Evolutionary conservation across 2,888 invertebrate species (phyloP).

Genomic region (Drosophila bunnanda): DNA sequence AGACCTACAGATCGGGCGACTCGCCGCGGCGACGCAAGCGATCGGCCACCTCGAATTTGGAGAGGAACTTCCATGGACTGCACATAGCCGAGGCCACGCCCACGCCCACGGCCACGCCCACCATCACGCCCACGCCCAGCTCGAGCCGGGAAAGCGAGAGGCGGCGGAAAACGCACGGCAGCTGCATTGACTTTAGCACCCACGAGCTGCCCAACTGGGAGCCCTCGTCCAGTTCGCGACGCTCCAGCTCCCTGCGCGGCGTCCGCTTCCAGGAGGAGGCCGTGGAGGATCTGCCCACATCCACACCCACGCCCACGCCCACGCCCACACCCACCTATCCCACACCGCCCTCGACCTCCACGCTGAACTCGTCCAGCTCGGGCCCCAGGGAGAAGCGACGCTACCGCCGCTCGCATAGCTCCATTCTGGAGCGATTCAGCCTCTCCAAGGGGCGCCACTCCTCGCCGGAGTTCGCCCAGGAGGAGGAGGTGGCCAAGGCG

Average conservation of each 20-base stretch:
- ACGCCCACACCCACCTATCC: constrained; percentile 46
- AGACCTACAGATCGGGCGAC: constrained; percentile 60
- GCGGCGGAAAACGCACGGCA: constrained; percentile 37
- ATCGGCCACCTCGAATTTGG: constrained; percentile 67
- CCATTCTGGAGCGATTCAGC: constrained; percentile 83
- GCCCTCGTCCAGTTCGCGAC: constrained; percentile 58
- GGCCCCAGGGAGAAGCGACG: constrained; percentile 81
- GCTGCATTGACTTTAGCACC: constrained; percentile 71
- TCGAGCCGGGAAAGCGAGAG: constrained; percentile 22
- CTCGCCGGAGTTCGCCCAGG: constrained; percentile 80
- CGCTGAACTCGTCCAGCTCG: constrained; percentile 74
- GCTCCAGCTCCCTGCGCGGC: constrained; percentile 79
- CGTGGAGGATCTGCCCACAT: constrained; percentile 8
- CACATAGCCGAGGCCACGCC: constrained; percentile 75
- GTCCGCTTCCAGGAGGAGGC: constrained; percentile 75
- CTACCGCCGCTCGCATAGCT: constrained; percentile 81
- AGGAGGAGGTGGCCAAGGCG: constrained; percentile 58
- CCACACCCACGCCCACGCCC: too few relatives aligned
- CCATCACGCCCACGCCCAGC: constrained; percentile 21
- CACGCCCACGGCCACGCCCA: constrained; percentile 30
- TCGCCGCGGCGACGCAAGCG: constrained; percentile 39
- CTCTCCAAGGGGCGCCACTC: constrained; percentile 82
- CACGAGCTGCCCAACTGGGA: constrained; percentile 65
- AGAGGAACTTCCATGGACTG: constrained; percentile 70
- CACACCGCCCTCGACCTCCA: constrained; percentile 73